Base-by-base conservation (phyloP, 2,113 vertebrate genomes). In the Aegithalos caudatus region DNA sequence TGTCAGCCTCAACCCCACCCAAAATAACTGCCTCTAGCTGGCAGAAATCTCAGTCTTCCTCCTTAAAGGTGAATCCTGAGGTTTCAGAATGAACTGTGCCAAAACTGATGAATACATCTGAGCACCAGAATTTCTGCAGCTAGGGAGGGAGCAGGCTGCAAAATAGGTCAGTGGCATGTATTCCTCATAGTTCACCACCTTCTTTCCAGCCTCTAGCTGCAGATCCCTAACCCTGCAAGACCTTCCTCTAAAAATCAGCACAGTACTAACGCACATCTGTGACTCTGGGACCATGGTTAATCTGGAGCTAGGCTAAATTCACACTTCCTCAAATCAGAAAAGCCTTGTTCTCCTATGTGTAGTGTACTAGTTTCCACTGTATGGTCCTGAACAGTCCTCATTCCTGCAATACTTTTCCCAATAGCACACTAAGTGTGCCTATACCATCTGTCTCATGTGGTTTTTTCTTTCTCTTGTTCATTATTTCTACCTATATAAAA, bases 321-420 rank as follows among this genome's bases (percentile, higher is more conserved):
- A 87, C 79, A 86, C 45, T 95, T 94, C 77, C 58, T 95, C 89
- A 91, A 50, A 87, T 92, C 87, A 92, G 92, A 96, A 93, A 78
- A 86, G 42, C 60, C 58, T 90, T 86, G 50, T 81, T n/a, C 84
- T 92, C 81, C 78, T 96, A 82, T 91, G 87, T 96, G 81, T 92
- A 91, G 92, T 86, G 77, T 86, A 64, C 57, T 84, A 28, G 60
- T 92, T 92, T 90, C 66, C 67, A 74, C 44, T 86, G 24, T 17
- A 29, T 71, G 50, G 16, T 90, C 50, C 81, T 69, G 42, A 80
- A 85, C 79, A 91, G 42, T 65, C 45, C 54, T 90, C 14, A 50
- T 94, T 94, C 92, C 91, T 85, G 45, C 51, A 92, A 64, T 69
- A 73, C 29, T 89, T 95, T 79, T 87, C 84, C 89, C 89, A 94